Base-by-base conservation (phyloP, 2,113 vertebrate genomes). In the Onychorhynchus coronatus region DNA sequence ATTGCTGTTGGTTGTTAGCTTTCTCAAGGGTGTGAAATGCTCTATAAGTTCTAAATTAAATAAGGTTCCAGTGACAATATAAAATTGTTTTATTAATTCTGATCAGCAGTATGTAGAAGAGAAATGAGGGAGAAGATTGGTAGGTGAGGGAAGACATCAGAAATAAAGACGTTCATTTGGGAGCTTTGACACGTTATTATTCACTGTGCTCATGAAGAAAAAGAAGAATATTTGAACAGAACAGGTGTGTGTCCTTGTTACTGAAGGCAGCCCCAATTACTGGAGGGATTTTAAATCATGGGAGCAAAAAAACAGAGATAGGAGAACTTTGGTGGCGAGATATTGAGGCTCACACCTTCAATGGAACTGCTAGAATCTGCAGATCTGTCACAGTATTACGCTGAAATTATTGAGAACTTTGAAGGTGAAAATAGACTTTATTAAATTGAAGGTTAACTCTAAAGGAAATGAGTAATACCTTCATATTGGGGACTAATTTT, bases 371-470 rank as follows among this genome's bases (percentile, higher is more conserved):
- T 39, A 19, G 33, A 52, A 67, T 91, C 39, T 81, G 35, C 59
- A 81, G 42, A 56, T 81, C 41, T 92, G 39, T 46, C 4, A 3
- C 5, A 3, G 18, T 72, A 55, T 59, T 85, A 62, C 47, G 9
- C 25, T 84, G 55, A 19, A 73, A 62, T 95, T 73, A 46, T 24
- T 86, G 70, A 83, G 41, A 86, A 53, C 12, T 31, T 68, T 56
- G 50, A 86, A 85, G 31, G 28, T 91, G 55, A 79, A 93, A 85
- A 75, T 6, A 75, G 61, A 30, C 10, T 67, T 91, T 23, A 50
- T 65, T 31, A 92, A 82, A 61, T 9, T 55, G 44, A 30, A 88
- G 35, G 30, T 22, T 0, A 0, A 42, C 27, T 73, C 28, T 80
- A 62, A 83, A 92, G 52, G 15, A 63, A 92, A 75, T 24, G 23